Base-by-base conservation (phyloP, 2,113 vertebrate species). In the Gadus macrocephalus region DNA sequence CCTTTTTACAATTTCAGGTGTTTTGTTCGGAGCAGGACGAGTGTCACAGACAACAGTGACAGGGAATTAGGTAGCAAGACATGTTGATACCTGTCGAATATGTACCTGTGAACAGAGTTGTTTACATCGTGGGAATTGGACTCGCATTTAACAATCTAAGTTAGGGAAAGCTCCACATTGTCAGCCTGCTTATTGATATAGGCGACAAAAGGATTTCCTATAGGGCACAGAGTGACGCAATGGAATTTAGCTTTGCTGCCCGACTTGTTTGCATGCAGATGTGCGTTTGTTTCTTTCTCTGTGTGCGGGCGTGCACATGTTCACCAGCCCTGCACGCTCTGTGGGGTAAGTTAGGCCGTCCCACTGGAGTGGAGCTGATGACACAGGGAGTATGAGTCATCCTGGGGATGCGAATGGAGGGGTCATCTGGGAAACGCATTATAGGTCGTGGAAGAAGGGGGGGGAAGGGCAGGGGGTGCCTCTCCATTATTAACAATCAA, bases 341-440 rank as follows among this genome's bases (percentile, higher is more conserved):
- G 72, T 71, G 15, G 69, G 8, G 35, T 6, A 77, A 87, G 72
- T 79, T 56, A 67, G 64, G 61, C 69, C 53, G 17, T 80, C 71
- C 73, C 72, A 17, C 6, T 73, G 71, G 68, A 72, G 77, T 71
- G 84, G 80, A 86, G 81, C 79, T 87, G 82, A 85, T 77, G 59
- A 64, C 76, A 76, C 85, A 5, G 79, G 80, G 79, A 77, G 83
- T 14, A 80, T 85, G 80, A 87, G 79, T 87, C 83, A 87, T 84
- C 79, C 62, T 78, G 66, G 76, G 70, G 80, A 79, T 78, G 61
- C 12, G 25, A 25, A 74, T 76, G 53, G 77, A 80, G 73, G 65
- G 67, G 38, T 83, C 83, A 89, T 81, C 87, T 88, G 85, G 77
- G 87, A 72, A 82, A 78, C 68, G 61, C 75, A 83, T 86, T 72